A percentile compares a stretch with the other conserved stretches of the same genome.
These are phyloP conservation scores for Oostethus manadensis DNA, from an alignment of 2,113 vertebrate species.

Conservation along the genomic window DNA sequence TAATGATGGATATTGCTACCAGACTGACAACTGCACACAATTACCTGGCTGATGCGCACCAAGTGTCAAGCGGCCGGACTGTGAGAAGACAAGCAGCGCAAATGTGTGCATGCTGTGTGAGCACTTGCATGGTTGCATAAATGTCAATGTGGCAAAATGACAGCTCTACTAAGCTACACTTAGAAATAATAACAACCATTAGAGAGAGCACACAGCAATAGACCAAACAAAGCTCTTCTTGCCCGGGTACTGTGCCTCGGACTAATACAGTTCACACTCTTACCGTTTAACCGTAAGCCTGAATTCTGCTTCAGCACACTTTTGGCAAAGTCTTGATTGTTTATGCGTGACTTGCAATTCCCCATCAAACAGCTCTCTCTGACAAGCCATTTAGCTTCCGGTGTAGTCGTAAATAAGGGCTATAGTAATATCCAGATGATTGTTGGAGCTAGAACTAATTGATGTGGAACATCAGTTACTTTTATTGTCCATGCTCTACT, in stretches of 20 bases:
- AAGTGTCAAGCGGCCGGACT: conserved; percentile 39
- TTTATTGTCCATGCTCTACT: too few relatives aligned
- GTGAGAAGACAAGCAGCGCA: conserved; percentile 15
- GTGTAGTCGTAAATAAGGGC: too few relatives aligned
- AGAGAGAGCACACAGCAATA: background rate
- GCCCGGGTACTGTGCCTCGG: background rate
- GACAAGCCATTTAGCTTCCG: too few relatives aligned
- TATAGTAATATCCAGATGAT: too few relatives aligned
- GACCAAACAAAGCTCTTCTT: background rate
- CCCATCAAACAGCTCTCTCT: too few relatives aligned
- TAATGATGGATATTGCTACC: conserved; percentile 51
- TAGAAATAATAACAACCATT: background rate
- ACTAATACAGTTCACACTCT: background rate
- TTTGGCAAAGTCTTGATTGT: too few relatives aligned
- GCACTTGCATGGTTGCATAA: conserved; percentile 31
- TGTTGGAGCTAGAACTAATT: too few relatives aligned
- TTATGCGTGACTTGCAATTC: too few relatives aligned
- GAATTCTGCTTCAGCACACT: too few relatives aligned
- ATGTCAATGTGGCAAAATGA: conserved; percentile 18
- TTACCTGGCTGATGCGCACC: conserved; percentile 46
- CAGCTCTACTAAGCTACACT: conserved; percentile 4
- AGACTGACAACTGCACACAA: conserved; percentile 50
- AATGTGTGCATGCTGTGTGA: conserved; percentile 26
- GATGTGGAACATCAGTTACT: too few relatives aligned
- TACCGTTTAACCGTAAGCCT: too few relatives aligned